Base-by-base conservation (phyloP, 2,113 vertebrate genomes). In the Myxocyprinus asiaticus region DNA sequence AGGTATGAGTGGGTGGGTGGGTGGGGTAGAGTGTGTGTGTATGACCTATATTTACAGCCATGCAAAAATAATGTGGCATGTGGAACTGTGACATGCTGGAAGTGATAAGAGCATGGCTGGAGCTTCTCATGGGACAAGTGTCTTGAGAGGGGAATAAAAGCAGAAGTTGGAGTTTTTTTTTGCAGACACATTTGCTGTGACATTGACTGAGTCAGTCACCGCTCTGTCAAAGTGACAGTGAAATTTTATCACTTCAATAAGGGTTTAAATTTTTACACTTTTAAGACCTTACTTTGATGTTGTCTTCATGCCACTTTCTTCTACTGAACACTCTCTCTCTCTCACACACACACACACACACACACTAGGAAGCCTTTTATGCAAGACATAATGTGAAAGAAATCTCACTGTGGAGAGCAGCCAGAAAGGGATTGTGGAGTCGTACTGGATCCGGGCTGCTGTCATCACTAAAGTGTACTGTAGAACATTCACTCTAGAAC, bases 31-130 rank as follows among this genome's bases (percentile, higher is more conserved):
- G 22, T 43, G 17, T 51, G 73, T 58, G 79, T 56, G 43, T 67
- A 15, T 89, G 88, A 89, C 91, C 90, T 88, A 91, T 66, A 89
- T 93, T 85, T 66, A 82, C 89, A 88, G 67, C 82, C 86, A 85
- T 86, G 89, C 86, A 87, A 88, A 89, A 91, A 84, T 90, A 89
- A 92, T 85, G 47, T 43, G 67, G 63, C 68, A 67, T 81, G 81
- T 67, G 33, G 53, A 66, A 58, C 63, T 75, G 51, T 62, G 67
- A 42, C 66, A 12, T 43, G 1, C 17, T 77, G 22, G 55, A 42
- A 70, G 66, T 67, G 72, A 67, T 77, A 62, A 67, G 76, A 79
- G 45, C 42, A 14, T 22, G 44, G n/a, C 22, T 62, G 53, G 17
- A 69, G 65, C 42, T 68, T 67, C 51, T 44, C 56, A 33, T 9